Base-by-base conservation (phyloP, 2,888 invertebrate genomes). In the Macropis europaea region DNA sequence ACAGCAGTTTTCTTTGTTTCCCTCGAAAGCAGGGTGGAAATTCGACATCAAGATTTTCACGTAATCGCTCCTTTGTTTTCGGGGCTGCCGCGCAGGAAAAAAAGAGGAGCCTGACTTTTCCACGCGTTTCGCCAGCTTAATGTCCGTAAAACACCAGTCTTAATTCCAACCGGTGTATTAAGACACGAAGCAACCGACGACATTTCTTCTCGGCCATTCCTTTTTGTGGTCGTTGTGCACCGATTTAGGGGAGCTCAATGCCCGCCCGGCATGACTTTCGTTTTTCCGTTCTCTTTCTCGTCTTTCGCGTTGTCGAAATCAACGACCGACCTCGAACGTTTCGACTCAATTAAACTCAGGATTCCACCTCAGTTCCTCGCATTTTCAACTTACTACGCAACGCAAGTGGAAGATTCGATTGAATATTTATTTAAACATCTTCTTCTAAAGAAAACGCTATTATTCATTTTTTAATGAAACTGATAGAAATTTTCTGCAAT, bases 321-420 rank as follows among this genome's bases (percentile, higher is more conserved):
- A 63, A 52, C 59, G 42, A 26, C 38, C n/a, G 48, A 24, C 30
- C 28, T 48, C 30, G 48, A n/a, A n/a, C n/a, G 28, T 64, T 43
- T 38, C 50, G 52, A 69, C 53, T 76, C 76, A 76, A 69, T 77
- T 77, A 77, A 52, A n/a, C n/a, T n/a, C n/a, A n/a, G n/a, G n/a
- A n/a, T n/a, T n/a, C n/a, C n/a, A n/a, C n/a, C n/a, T n/a, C n/a
- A n/a, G n/a, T n/a, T n/a, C n/a, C n/a, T n/a, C n/a, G n/a, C n/a
- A n/a, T n/a, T n/a, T n/a, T n/a, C n/a, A n/a, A n/a, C n/a, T n/a
- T n/a, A n/a, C n/a, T n/a, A n/a, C n/a, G n/a, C n/a, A n/a, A n/a
- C n/a, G n/a, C n/a, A n/a, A n/a, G n/a, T n/a, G n/a, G n/a, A n/a
- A n/a, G n/a, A n/a, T n/a, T n/a, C n/a, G n/a, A n/a, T n/a, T n/a